Conservation (phyloP, 1,140 invertebrate species). For the Aphelinus atriplicis region DNA sequence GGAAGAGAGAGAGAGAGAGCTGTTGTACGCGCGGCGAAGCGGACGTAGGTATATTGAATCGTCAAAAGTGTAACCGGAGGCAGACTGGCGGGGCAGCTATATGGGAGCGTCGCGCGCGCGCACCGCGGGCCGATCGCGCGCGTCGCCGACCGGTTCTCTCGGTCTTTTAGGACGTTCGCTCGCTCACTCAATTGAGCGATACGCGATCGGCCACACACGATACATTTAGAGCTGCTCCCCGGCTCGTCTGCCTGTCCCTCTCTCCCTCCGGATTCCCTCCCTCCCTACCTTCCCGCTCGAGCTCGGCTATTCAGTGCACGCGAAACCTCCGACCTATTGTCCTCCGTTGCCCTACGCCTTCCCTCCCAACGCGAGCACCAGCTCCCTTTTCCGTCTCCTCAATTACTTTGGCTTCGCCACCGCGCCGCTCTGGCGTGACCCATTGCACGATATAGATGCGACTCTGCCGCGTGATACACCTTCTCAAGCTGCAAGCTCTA, state of each 20-base stretch:
- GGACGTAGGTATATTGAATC: constrained; percentile 28
- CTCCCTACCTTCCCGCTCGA: not conserved
- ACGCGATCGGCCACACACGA: constrained; percentile 57
- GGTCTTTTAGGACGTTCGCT: constrained; percentile 22
- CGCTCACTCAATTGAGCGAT: constrained; percentile 60
- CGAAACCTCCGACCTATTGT: constrained; percentile 18
- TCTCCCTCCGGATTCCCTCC: not conserved
- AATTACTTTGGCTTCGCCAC: not conserved
- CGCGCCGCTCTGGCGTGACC: not conserved
- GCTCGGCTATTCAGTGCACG: not conserved
- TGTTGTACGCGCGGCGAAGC: not conserved
- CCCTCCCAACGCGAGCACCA: not conserved
- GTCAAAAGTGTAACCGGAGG: constrained; percentile 37
- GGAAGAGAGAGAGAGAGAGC: not conserved
- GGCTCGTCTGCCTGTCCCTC: constrained; percentile 2
- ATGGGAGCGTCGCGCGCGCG: not conserved
- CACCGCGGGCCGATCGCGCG: not conserved
- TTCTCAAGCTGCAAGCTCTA: no score
- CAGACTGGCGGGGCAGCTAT: not conserved
- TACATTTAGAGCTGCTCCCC: constrained; percentile 43
- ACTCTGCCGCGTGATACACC: no score
- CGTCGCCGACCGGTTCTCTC: constrained; percentile 32
- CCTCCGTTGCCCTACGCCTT: not conserved
- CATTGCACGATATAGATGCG: no score
- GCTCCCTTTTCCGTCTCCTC: not conserved